phyloP scores from a whole-genome alignment of 2,888 invertebrate species.

The Bombyx huttoni region DNA sequence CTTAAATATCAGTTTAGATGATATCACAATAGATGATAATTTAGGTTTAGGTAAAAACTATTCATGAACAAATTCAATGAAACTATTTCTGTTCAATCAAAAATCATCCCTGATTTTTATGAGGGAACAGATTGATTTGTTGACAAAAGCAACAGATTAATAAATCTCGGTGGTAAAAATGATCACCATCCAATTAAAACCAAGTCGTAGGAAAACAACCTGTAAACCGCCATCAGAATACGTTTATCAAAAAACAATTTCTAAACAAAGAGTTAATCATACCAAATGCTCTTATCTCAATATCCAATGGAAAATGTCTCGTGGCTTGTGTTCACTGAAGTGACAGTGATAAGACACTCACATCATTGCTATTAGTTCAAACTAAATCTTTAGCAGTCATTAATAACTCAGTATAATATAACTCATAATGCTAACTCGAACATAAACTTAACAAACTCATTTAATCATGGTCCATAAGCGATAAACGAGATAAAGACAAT shows the following conservation, averaged over 20 bases:
- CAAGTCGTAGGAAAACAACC: conserved; percentile 10
- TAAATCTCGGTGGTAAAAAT: conserved; percentile 7
- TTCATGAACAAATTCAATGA: conserved; percentile 20
- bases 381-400: conserved; percentile 4
- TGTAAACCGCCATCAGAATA: conserved; percentile 14
- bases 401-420: background rate
- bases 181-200: conserved; percentile 1
- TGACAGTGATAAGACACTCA: background rate
- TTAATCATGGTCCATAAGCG: background rate
- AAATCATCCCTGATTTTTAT: no score
- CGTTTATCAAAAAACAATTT: conserved; percentile 14
- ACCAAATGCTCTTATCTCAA: conserved; percentile 12
- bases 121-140: no score
- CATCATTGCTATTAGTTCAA: background rate
- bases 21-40: no score
- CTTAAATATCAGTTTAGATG: conserved; percentile 15
- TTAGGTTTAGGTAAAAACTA: conserved; percentile 18
- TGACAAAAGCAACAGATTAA: conserved; percentile 13
- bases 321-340: conserved; percentile 1
- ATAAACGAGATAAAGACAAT: background rate
- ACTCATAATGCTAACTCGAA: background rate
- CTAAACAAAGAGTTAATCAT: conserved; percentile 11
- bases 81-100: conserved; percentile 16
- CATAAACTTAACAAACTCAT: background rate
- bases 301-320: conserved; percentile 11